These are phyloP conservation scores for Chromis chromis DNA, from an alignment of 2,797 vertebrate genomes.

Conservation along the genomic window DNA sequence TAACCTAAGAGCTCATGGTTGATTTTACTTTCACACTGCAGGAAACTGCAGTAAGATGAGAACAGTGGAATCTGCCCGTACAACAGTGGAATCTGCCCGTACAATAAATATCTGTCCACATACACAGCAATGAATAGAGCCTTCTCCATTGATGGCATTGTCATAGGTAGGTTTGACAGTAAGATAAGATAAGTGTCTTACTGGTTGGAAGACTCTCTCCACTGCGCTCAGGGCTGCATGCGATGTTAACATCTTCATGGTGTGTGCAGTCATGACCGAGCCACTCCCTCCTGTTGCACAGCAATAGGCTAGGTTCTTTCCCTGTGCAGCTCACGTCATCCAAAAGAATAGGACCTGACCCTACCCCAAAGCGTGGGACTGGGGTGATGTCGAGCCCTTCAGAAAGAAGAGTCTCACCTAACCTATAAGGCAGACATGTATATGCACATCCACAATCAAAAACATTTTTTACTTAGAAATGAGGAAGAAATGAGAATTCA, in stretches of 20 bases:
- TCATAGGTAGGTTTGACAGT: neutral
- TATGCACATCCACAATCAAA: slow-evolving; percentile 6
- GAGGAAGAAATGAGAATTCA: neutral
- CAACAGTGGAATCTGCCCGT: neutral
- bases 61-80: neutral
- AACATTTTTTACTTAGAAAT: neutral
- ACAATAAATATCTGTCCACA: neutral
- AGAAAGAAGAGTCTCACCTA: slow-evolving; percentile 81
- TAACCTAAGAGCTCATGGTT: too few species aligned
- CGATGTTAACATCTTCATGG: slow-evolving; percentile 88
- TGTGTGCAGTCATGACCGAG: slow-evolving; percentile 92
- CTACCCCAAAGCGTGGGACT: slow-evolving; percentile 76
- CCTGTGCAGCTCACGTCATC: slow-evolving; percentile 94
- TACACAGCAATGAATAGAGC: neutral
- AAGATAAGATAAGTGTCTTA: slow-evolving; percentile 71
- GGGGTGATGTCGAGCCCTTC: slow-evolving; percentile 61
- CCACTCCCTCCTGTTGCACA: slow-evolving; percentile 90
- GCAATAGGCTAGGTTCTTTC: slow-evolving; percentile 88
- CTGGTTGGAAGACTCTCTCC: slow-evolving; percentile 82
- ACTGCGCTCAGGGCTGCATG: slow-evolving; percentile 84
- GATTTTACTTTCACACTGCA: neutral
- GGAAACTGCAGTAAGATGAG: neutral
- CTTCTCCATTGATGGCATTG: neutral
- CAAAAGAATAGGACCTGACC: slow-evolving; percentile 88
- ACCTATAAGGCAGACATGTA: slow-evolving; percentile 75